Evolutionary conservation across 2,797 vertebrate species (phyloP).

Genomic region (Aphelocoma californica): DNA sequence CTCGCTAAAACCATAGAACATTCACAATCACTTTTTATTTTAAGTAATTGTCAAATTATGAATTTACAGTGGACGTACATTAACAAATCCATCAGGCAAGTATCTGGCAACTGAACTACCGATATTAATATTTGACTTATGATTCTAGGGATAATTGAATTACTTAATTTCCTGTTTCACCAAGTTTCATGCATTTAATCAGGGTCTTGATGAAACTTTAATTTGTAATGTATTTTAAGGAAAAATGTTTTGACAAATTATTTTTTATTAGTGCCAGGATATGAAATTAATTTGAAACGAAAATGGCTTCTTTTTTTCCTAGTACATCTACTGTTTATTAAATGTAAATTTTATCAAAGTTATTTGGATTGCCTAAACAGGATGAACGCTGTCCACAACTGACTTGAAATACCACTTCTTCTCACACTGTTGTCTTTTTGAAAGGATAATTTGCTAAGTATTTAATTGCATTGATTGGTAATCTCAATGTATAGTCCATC

Average conservation of each 20-base stretch:
- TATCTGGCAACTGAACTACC: not conserved
- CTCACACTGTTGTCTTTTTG: not conserved
- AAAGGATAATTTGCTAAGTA: not conserved
- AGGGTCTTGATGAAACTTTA: slow-evolving; percentile 19
- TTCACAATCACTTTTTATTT: not conserved
- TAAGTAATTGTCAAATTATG: not conserved
- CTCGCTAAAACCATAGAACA: not conserved
- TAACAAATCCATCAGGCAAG: not conserved
- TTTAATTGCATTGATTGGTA: not conserved
- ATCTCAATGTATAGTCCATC: not conserved
- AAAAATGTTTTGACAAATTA: not conserved
- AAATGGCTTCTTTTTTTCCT: not conserved
- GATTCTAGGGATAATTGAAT: not conserved
- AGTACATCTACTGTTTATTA: not conserved
- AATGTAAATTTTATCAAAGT: not conserved
- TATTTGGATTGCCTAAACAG: not conserved
- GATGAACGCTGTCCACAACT: not conserved
- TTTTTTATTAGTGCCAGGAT: slow-evolving; percentile 10
- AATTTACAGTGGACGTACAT: not conserved
- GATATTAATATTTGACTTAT: not conserved
- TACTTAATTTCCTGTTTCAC: slow-evolving; percentile 6
- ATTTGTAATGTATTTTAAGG: slow-evolving; percentile 27
- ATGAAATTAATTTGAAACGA: slow-evolving; percentile 23
- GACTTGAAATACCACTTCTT: not conserved
- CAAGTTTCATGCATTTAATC: not conserved